Base-by-base conservation (phyloP, 1,140 invertebrate species). In the Drosophila nikananu region DNA sequence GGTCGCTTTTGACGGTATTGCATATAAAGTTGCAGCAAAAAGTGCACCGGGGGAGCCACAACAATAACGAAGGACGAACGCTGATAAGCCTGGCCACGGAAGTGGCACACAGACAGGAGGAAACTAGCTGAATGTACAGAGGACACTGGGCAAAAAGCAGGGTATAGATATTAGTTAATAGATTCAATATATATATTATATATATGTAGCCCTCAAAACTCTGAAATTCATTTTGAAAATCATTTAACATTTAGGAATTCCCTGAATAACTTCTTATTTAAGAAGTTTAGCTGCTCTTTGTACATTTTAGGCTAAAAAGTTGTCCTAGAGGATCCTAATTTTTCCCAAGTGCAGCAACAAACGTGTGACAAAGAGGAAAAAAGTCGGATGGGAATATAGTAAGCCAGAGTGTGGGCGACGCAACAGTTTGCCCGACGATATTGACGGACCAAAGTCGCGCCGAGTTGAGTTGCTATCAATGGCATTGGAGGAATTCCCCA, bases 11-110 rank as follows among this genome's bases (percentile, higher is more conserved):
- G 48, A 61, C 25, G 65, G 78, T 37, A 25, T 70, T 76, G 83
- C 79, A 86, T 76, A 81, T 86, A 79, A 86, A 81, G 62, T 86
- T 86, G 79, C 76, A 77, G 67, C 63, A 86, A 86, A 86, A 82
- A 66, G 83, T 54, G 83, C 70, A 77, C 48, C 79, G 67, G 63
- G 76, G 76, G 79, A 86, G 63, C 44, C 61, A 74, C 76, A 79
- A 80, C 72, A 75, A 80, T 57, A 57, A 74, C 81, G 64, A 51
- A 83, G 81, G 76, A 79, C 81, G 79, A 76, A 71, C 68, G 57
- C 76, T 86, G 83, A 86, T 86, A 86, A 86, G 83, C 76, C 65
- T 48, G 64, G 66, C 71, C 72, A 82, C 76, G 83, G 79, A 83
- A 87, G 81, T 81, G 58, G 39, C 60, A 60, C 41, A 65, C 49